Base-by-base conservation (phyloP, 1,140 invertebrate species). In the Eulimnadia texana region DNA sequence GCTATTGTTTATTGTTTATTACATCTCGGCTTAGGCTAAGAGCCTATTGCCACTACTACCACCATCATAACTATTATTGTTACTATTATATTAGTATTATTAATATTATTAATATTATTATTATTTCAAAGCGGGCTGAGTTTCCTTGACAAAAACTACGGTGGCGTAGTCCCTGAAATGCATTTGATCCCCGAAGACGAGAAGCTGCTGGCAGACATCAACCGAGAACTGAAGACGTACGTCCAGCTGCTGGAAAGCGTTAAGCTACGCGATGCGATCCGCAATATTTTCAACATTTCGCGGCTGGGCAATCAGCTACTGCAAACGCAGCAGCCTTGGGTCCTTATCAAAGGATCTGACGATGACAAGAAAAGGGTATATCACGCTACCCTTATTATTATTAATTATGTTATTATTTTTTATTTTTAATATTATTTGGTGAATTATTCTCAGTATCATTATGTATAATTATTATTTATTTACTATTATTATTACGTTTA, bases 291-390 rank as follows among this genome's bases (percentile, higher is more conserved):
- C 62, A 79, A 79, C 24, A 88, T 98, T 64, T 95, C 94, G 0
- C 81, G 89, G 20, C 80, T 90, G 66, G 94, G 95, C 22, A 99
- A 99, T 78, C 91, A 93, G 67, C 95, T 91, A 68, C 93, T 99
- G 83, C 97, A 99, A 76, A 75, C 77, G 1, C 85, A 88, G 65
- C 85, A 96, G 71, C 95, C 96, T 0, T 99, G 96, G 95, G 87
- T 89, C 3, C 77, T 93, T 64, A 77, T 96, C 0, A 99, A 98
- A 72, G 88, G 88, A 51, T 78, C 69, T 22, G 80, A 82, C 10
- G 79, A 83, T 51, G 82, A 90, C 59, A 87, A 84, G 85, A 88
- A 76, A 76, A 74, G 72, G 22, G 20, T n/a, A 11, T n/a, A 61
- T 62, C 16, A 47, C n/a, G n/a, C 27, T 64, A 65, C 62, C 33